A percentile compares a stretch with the other conserved stretches of the same genome.
phyloP scores from a whole-genome alignment of 2,797 vertebrate species.

The Todus mexicanus region DNA sequence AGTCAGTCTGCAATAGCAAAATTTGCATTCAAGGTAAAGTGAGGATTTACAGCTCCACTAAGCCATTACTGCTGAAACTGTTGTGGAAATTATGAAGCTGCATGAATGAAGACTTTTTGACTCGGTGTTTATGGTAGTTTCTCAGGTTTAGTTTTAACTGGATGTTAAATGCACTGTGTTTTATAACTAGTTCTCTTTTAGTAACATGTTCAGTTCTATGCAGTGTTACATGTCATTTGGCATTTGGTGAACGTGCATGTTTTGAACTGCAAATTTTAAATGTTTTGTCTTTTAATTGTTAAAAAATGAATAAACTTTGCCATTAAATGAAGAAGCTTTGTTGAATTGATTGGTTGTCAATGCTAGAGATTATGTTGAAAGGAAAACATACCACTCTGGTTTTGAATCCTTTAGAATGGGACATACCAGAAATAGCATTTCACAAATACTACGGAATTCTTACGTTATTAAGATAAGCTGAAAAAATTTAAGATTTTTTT shows the following conservation, averaged over 20 bases:
- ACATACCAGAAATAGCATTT: neutral
- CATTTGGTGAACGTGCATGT: constrained; percentile 93
- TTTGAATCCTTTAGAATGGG: neutral
- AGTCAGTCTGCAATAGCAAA: constrained; percentile 45
- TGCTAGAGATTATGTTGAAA: neutral
- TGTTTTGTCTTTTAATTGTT: constrained; percentile 94
- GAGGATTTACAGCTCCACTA: constrained; percentile 63
- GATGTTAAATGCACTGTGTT: constrained; percentile 77
- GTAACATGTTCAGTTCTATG: constrained; percentile 74
- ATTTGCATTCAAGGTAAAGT: constrained; percentile 62
- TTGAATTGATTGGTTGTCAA: constrained; percentile 13
- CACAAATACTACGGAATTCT: neutral
- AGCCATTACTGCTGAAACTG: constrained; percentile 79
- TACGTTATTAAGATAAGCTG: neutral
- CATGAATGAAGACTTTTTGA: constrained; percentile 82
- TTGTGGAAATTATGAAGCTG: constrained; percentile 82
- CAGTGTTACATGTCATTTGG: constrained; percentile 84
- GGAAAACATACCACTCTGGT: neutral
- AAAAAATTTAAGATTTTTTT: neutral
- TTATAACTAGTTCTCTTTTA: constrained; percentile 75
- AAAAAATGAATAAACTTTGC: constrained; percentile 92
- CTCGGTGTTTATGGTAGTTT: constrained; percentile 83
- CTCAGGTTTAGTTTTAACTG: constrained; percentile 86
- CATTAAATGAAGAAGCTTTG: constrained; percentile 57
- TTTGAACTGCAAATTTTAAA: constrained; percentile 91